Evolutionary conservation across 1,140 invertebrate species (phyloP), one percentile per base, ranked within the genome.

Genomic region (Heliothis virescens): DNA sequence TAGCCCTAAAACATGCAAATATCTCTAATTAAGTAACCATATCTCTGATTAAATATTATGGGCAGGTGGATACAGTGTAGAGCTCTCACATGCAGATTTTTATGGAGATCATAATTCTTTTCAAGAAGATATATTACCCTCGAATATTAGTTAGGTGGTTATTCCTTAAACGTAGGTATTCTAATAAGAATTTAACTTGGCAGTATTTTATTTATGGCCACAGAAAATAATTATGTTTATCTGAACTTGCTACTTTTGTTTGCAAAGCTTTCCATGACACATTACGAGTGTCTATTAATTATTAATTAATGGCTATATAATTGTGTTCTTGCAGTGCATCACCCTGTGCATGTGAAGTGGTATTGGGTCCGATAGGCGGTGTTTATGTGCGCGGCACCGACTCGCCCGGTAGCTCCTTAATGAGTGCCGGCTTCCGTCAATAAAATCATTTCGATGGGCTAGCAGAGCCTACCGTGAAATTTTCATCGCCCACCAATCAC

Each of bases 391-490:
- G 82, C 63, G 79, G 78, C 59, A 47, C 62, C 62, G 77, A 63
- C 84, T 76, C 82, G 80, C 77, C 82, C 84, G 84, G 86, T 87
- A 86, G 87, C 84, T 81, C 81, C 82, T 86, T 89, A 89, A 89
- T 86, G 87, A 87, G 85, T 79, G 83, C 83, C 85, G 84, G 86
- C 83, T 88, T 86, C 85, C 87, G 85, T 87, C 87, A 87, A 86
- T 88, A 86, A 83, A 83, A 83, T 80, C 65, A 81, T 71, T 84
- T 67, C 79, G 78, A 82, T 80, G 50, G 65, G 67, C 67, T 48
- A 72, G 67, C 12, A 60, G 57, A 26, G 18, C 74, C 62, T 77
- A 82, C 77, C 81, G 81, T 83, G 81, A 83, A 83, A 83, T 83
- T 76, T 80, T 83, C 81, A 83, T 80, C 74, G 79, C 53, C 63